Base-by-base conservation (phyloP, 1,140 invertebrate genomes). In the Psilanteris sp. region DNA sequence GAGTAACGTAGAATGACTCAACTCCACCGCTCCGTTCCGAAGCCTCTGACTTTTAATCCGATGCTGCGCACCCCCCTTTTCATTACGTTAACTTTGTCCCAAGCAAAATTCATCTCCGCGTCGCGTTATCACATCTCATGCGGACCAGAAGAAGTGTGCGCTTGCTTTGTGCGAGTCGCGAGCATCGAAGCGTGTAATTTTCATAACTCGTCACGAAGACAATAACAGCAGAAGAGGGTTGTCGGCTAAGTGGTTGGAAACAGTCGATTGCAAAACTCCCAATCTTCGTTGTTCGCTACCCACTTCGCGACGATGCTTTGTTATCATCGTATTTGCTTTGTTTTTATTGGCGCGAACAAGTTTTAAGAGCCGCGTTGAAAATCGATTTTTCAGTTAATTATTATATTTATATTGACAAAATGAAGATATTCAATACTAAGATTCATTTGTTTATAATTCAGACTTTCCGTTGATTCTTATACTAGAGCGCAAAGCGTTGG, bases 101-200 rank as follows among this genome's bases (percentile, higher is more conserved):
- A 13, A n/a, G 31, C 10, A 54, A 71, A 71, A 71, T 71, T 71
- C 54, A 71, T 72, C 57, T 55, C 32, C 9, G 15, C 36, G 16
- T 22, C 18, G 11, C 27, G 26, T 24, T 62, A 62, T 55, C 57
- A 18, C 37, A 29, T 52, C 46, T 41, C 29, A 29, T 18, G 46
- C 61, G 57, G 79, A 24, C 31, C 29, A 43, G 39, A 54, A 61
- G 54, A 52, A 43, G 27, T 59, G 24, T 37, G 54, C 34, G 39
- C 26, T 32, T 13, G 20, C 54, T 61, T 61, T 70, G 43, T 61
- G 73, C 78, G 75, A 74, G 74, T 81, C 79, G 83, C 81, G 59
- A 81, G 66, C 75, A 78, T 78, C 64, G 68, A 70, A 66, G 75
- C 82, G 78, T 76, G 79, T 82, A 83, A 85, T 85, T 85, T 83